These are phyloP conservation scores for Dromius quadrimaculatus DNA, from an alignment of 2,888 invertebrate genomes.

Conservation along the genomic window DNA sequence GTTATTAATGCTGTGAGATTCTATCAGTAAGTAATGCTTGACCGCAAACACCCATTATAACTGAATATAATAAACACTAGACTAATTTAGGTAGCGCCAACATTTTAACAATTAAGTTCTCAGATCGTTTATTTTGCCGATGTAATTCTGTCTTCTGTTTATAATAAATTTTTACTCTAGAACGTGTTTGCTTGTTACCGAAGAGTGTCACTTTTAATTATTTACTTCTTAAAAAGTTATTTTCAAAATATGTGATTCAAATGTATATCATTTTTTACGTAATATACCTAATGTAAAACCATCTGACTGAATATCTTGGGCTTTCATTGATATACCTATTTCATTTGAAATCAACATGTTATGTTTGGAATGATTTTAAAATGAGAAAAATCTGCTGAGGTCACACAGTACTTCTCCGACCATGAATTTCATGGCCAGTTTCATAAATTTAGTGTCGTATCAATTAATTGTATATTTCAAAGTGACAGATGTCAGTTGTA, in stretches of 20 bases:
- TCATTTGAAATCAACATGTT: too few relatives aligned
- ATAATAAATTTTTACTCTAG: slow-evolving; percentile 62
- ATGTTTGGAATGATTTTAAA: too few relatives aligned
- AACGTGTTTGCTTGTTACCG: slow-evolving; percentile 60
- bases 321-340: not conserved
- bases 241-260: slow-evolving; percentile 22
- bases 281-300: slow-evolving; percentile 26
- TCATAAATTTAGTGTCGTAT: too few relatives aligned
- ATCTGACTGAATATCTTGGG: not conserved
- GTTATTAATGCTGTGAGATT: slow-evolving; percentile 32
- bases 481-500: too few relatives aligned
- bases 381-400: too few relatives aligned
- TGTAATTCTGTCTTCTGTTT: slow-evolving; percentile 56
- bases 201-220: slow-evolving; percentile 29
- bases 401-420: not conserved
- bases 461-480: too few relatives aligned
- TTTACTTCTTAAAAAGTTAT: slow-evolving; percentile 26
- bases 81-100: slow-evolving; percentile 45
- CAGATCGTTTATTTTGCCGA: slow-evolving; percentile 46
- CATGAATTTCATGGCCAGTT: not conserved
- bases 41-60: slow-evolving; percentile 41
- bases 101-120: slow-evolving; percentile 41
- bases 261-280: slow-evolving; percentile 32
- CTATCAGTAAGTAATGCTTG: slow-evolving; percentile 36
- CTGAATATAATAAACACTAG: slow-evolving; percentile 40